Evolutionary conservation across 2,888 invertebrate genomes (phyloP).

Genomic region (Acanthosoma haemorrhoidale): DNA sequence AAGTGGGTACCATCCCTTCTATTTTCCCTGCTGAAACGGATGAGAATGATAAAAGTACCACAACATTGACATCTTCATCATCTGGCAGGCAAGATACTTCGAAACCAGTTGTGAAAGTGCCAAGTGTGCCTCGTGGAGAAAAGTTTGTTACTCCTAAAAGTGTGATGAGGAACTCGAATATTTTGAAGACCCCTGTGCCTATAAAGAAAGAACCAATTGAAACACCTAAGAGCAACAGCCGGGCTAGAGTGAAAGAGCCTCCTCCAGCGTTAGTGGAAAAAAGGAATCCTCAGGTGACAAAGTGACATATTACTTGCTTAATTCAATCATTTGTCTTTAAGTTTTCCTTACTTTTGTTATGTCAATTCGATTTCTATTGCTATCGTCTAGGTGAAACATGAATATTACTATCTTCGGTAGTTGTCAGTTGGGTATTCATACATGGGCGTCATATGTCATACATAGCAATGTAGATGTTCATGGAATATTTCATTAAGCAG

Average conservation of each 20-base stretch:
- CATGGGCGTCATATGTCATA: too few relatives aligned
- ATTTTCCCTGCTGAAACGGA: not conserved
- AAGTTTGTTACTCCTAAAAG: not conserved
- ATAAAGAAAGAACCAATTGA: not conserved
- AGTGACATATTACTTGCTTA: not conserved
- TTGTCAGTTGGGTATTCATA: too few relatives aligned
- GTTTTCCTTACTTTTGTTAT: too few relatives aligned
- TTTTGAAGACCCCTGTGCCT: too few relatives aligned
- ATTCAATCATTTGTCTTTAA: not conserved
- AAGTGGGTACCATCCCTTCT: constrained; percentile 13
- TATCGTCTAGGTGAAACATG: too few relatives aligned
- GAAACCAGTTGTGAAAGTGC: not conserved
- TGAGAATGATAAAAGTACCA: not conserved
- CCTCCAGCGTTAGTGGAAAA: not conserved
- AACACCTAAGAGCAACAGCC: not conserved
- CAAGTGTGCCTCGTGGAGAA: not conserved
- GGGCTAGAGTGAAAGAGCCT: not conserved
- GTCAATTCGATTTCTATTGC: too few relatives aligned
- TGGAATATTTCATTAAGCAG: too few relatives aligned
- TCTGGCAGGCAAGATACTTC: not conserved
- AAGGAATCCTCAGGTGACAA: not conserved
- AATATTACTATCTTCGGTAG: too few relatives aligned
- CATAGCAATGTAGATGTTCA: too few relatives aligned
- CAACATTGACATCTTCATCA: not conserved
- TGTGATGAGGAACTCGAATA: not conserved